These are phyloP conservation scores for Blastomussa wellsi DNA, from an alignment of 92 coral and sea anemone species.

Conservation along the genomic window DNA sequence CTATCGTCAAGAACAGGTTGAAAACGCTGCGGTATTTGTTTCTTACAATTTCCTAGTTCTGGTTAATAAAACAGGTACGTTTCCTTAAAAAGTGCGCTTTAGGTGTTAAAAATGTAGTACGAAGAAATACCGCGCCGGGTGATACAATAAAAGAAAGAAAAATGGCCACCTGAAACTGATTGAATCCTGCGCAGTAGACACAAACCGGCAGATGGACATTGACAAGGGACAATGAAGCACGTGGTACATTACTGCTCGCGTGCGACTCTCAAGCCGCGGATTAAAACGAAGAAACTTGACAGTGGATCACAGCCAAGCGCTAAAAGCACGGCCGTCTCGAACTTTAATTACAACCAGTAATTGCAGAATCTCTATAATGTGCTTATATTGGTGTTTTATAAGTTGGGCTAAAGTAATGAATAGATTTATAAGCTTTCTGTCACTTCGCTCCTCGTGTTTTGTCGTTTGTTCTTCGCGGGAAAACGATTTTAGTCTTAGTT, in stretches of 20 bases:
- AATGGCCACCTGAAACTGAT: slow-evolving; percentile 30
- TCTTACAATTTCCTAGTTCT: neutral
- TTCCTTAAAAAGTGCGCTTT: slow-evolving; percentile 5
- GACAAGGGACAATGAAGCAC: slow-evolving; percentile 37
- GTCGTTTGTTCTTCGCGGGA: neutral
- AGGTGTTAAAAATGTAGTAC: neutral
- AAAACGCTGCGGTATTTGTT: neutral
- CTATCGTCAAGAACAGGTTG: neutral
- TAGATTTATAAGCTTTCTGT: neutral
- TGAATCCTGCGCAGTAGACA: slow-evolving; percentile 23
- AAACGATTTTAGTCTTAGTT: neutral
- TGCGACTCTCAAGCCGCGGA: slow-evolving; percentile 5
- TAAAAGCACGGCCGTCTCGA: neutral
- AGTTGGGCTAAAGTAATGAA: neutral
- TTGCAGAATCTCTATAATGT: neutral
- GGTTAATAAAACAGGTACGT: slow-evolving; percentile 9
- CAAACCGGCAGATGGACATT: slow-evolving; percentile 36
- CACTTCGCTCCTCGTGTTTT: neutral
- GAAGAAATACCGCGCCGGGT: neutral
- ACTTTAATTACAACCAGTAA: neutral
- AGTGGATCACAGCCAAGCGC: neutral
- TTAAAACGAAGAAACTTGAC: slow-evolving; percentile 12
- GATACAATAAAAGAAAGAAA: neutral
- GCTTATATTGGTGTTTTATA: neutral
- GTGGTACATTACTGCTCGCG: slow-evolving; percentile 36